A percentile compares a stretch with the other conserved stretches of the same genome.
These are phyloP conservation scores for Trichosurus vulpecula DNA, from an alignment of 2,797 vertebrate genomes.

Conservation along the genomic window DNA sequence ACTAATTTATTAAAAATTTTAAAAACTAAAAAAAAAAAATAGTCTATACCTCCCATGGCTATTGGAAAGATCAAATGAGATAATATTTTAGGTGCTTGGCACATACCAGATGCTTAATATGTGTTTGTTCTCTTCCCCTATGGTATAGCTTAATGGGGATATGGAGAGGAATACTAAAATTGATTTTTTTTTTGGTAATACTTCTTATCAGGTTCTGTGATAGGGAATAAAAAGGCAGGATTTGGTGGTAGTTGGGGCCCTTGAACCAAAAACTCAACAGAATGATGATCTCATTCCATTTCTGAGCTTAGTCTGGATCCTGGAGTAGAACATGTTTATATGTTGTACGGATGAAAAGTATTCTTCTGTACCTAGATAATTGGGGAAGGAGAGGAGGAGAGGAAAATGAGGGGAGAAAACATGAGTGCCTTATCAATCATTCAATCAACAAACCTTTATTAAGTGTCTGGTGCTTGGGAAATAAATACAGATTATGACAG, in stretches of 20 bases:
- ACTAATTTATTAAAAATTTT: too few species aligned
- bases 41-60: background rate
- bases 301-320: slow-evolving; percentile 76
- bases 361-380: slow-evolving; percentile 29
- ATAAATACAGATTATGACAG: background rate
- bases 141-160: slow-evolving; percentile 74
- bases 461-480: background rate
- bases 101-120: background rate
- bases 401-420: background rate
- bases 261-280: slow-evolving; percentile 79
- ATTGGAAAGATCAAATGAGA: background rate
- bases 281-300: slow-evolving; percentile 77
- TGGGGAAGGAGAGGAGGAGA: background rate
- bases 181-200: slow-evolving; percentile 51
- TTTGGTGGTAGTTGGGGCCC: slow-evolving; percentile 75
- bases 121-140: background rate
- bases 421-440: background rate
- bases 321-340: slow-evolving; percentile 52
- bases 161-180: slow-evolving; percentile 68
- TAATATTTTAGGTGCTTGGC: background rate
- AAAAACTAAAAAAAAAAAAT: too few species aligned
- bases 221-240: slow-evolving; percentile 68
- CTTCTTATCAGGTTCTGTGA: slow-evolving; percentile 44
- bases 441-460: too few species aligned
- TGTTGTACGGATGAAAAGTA: slow-evolving; percentile 53